Base-by-base conservation (phyloP, 2,888 invertebrate genomes). In the Entomobrya multifasciata region DNA sequence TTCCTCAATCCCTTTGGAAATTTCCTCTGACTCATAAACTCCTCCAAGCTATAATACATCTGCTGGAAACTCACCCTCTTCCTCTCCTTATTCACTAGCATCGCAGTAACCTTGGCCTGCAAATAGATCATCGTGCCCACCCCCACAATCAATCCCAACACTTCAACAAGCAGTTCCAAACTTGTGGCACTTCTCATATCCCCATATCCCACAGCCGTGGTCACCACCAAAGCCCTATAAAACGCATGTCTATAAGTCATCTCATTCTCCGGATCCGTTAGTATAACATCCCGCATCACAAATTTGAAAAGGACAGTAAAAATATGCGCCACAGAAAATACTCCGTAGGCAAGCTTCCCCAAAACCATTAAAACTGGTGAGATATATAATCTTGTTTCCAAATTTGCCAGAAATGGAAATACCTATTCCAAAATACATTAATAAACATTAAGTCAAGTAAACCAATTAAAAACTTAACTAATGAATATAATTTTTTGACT, bases 211-310 rank as follows among this genome's bases (percentile, higher is more conserved):
- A 86, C 72, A 0, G 87, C 76, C 0, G 89, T 89, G 0, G 85
- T 57, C 0, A 90, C 85, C 52, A 89, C 87, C 0, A 88, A 52
- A 0, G 91, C 78, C 88, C 90, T 89, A 67, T 91, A 91, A 2
- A 89, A 67, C 0, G 86, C 36, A n/a, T 60, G 67, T 4, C 13
- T 5, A n/a, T 87, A 87, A 20, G 49, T 17, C 22, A 41, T 72
- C 72, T 20, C 27, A 17, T 81, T 67, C n/a, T n/a, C n/a, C n/a
- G n/a, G n/a, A n/a, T n/a, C n/a, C n/a, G n/a, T n/a, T n/a, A n/a
- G n/a, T n/a, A n/a, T n/a, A 20, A 87, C 13, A 25, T 89, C 88
- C 0, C 87, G 55, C 15, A 79, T 22, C 10, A 89, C 60, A 72
- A 82, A 88, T 49, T 81, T 77, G 76, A 88, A 90, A 0, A 44